Conservation (phyloP, 2,888 invertebrate genomes). For the Bellardia bayeri region DNA sequence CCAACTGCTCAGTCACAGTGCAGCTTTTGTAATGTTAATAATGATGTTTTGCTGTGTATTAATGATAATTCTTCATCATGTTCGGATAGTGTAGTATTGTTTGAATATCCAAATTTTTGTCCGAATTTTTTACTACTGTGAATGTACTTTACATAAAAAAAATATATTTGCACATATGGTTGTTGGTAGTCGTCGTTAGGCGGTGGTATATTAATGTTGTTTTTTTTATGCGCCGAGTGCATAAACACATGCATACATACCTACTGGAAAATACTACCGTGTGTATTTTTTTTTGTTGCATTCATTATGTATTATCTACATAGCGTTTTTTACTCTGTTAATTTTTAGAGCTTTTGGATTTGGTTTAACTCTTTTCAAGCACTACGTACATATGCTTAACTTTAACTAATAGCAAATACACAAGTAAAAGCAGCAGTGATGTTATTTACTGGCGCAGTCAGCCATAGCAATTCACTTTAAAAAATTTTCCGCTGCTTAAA, state of each 20-base stretch:
- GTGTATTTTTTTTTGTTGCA: constrained; percentile 1
- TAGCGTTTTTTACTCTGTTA: background rate
- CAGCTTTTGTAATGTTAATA: background rate
- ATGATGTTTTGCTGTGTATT: background rate
- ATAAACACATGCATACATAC: constrained; percentile 3
- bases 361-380: no score
- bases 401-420: no score
- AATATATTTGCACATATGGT: background rate
- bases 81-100: background rate
- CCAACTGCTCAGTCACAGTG: background rate
- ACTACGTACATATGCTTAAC: no score
- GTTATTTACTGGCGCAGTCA: no score
- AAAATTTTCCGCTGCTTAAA: no score
- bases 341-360: no score
- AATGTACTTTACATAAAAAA: background rate
- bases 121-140: background rate
- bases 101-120: background rate
- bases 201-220: constrained; percentile 50
- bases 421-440: no score
- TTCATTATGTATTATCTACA: background rate
- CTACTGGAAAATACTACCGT: constrained; percentile 27
- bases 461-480: no score
- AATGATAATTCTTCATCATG: background rate
- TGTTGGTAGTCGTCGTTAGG: constrained; percentile 65
- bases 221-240: constrained; percentile 37